phyloP scores from a whole-genome alignment of 2,888 invertebrate species.

The Drosophila recens region DNA sequence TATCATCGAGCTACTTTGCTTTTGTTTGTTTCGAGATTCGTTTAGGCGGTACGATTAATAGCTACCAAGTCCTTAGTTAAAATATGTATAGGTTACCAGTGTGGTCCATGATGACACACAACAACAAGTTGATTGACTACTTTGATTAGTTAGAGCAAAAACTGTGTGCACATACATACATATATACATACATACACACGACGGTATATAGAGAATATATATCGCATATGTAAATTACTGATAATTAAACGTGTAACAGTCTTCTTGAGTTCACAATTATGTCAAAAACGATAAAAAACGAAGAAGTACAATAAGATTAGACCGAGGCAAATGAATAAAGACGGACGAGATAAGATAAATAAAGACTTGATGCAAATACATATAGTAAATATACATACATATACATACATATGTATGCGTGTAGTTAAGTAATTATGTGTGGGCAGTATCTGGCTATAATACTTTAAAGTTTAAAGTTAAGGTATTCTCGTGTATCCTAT shows the following conservation, averaged over 20 bases:
- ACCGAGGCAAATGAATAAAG: conserved; percentile 25
- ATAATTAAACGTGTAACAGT: conserved; percentile 84
- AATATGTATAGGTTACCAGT: conserved; percentile 75
- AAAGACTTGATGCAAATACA: conserved; percentile 4
- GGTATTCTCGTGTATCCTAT: conserved; percentile 62
- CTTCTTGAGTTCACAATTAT: conserved; percentile 84
- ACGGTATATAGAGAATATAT: conserved; percentile 15
- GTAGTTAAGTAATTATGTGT: conserved; percentile 40
- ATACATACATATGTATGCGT: conserved; percentile 25
- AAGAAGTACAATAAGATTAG: conserved; percentile 32
- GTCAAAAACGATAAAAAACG: conserved; percentile 44
- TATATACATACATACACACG: conserved; percentile 14
- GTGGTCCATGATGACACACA: conserved; percentile 39
- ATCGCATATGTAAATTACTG: conserved; percentile 57
- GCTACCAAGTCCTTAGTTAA: conserved; percentile 77
- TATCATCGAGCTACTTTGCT: conserved; percentile 41
- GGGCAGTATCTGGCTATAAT: conserved; percentile 79
- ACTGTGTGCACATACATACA: conserved; percentile 45
- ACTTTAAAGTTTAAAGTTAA: conserved; percentile 75
- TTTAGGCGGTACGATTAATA: conserved; percentile 70
- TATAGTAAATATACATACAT: conserved; percentile 13
- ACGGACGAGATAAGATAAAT: conserved; percentile 19
- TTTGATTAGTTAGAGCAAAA: conserved; percentile 74
- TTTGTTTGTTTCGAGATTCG: conserved; percentile 58
- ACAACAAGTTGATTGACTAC: conserved; percentile 73